These are phyloP conservation scores for Osmerus eperlanus DNA, from an alignment of 2,113 vertebrate genomes.

Conservation along the genomic window DNA sequence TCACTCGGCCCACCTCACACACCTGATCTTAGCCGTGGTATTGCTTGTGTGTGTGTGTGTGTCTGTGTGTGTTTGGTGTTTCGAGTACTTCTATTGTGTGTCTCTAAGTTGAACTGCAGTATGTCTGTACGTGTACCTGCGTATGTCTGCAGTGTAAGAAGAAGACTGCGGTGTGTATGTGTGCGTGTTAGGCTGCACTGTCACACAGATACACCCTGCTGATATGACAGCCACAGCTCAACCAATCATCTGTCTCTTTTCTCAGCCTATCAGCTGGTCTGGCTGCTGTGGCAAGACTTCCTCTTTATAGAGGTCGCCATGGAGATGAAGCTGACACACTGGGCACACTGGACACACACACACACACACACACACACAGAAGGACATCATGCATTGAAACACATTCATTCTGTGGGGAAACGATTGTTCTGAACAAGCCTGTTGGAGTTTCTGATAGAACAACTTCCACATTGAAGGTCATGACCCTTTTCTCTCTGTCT, in stretches of 20 bases:
- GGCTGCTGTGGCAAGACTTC: slow-evolving; percentile 53
- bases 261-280: slow-evolving; percentile 59
- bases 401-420: not conserved
- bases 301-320: slow-evolving; percentile 64
- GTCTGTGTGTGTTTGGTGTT: slow-evolving; percentile 53
- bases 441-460: not conserved
- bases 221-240: slow-evolving; percentile 65
- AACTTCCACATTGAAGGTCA: slow-evolving; percentile 29
- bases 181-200: slow-evolving; percentile 34
- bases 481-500: slow-evolving; percentile 4
- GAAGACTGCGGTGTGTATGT: slow-evolving; percentile 14
- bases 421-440: no score
- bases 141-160: not conserved
- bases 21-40: slow-evolving; percentile 20
- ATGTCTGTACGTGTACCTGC: not conserved
- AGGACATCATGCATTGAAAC: not conserved
- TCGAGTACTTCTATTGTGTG: not conserved
- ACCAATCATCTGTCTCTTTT: slow-evolving; percentile 63
- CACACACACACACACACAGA: slow-evolving; percentile 10
- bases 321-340: slow-evolving; percentile 58
- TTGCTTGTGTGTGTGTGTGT: slow-evolving; percentile 7
- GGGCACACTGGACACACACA: slow-evolving; percentile 34
- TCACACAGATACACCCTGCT: slow-evolving; percentile 64
- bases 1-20: slow-evolving; percentile 66
- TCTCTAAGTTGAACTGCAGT: slow-evolving; percentile 50